Evolutionary conservation across 2,797 vertebrate genomes (phyloP).

Genomic region (Trematomus bernacchii): DNA sequence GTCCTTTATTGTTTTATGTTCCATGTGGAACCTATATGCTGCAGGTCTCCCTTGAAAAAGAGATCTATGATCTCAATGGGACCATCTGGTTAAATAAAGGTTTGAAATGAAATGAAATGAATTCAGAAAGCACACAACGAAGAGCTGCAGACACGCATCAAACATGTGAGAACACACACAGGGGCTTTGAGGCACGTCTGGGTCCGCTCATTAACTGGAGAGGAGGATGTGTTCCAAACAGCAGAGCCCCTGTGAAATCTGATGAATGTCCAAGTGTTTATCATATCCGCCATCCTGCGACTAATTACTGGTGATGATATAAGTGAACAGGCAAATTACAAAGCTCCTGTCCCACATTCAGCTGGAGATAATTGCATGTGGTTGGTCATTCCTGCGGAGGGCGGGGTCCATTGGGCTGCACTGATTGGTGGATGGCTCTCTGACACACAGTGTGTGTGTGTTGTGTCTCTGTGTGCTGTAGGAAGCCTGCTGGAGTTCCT

Average conservation of each 20-base stretch:
- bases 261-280: slow-evolving; percentile 22
- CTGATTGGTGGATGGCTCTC: slow-evolving; percentile 11
- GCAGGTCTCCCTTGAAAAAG: too few species aligned
- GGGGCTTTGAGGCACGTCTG: slow-evolving; percentile 44
- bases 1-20: too few species aligned
- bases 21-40: too few species aligned
- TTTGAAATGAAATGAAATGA: too few species aligned
- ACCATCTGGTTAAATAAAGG: too few species aligned
- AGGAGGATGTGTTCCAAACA: slow-evolving; percentile 14
- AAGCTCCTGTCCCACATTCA: slow-evolving; percentile 8
- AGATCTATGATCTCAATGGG: too few species aligned
- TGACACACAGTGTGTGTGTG: neutral
- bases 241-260: slow-evolving; percentile 5
- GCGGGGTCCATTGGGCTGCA: neutral
- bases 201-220: slow-evolving; percentile 21
- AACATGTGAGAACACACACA: slow-evolving; percentile 25
- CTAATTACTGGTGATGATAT: neutral
- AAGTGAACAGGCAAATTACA: slow-evolving; percentile 3
- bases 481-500: slow-evolving; percentile 97
- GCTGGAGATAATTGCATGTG: neutral
- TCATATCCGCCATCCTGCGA: neutral
- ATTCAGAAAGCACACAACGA: slow-evolving; percentile 49
- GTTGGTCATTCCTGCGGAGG: slow-evolving; percentile 5
- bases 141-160: slow-evolving; percentile 39
- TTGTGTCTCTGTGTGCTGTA: slow-evolving; percentile 64